phyloP scores from a whole-genome alignment of 2,797 vertebrate genomes.

The Cephalopachus bancanus region DNA sequence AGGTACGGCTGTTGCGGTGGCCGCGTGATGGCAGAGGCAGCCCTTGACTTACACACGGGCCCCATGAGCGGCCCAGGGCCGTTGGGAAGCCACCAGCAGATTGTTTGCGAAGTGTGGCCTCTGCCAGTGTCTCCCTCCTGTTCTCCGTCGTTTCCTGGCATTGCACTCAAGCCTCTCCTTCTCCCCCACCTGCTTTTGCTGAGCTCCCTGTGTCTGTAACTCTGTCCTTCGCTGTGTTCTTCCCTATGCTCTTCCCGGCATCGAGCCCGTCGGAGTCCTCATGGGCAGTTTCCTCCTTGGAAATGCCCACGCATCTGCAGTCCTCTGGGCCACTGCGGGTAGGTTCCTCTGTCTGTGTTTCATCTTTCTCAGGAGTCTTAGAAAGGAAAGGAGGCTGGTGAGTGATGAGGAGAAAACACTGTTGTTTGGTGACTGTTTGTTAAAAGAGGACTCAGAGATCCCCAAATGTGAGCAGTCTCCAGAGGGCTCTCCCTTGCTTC shows the following conservation, averaged over 20 bases:
- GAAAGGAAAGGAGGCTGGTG: background rate
- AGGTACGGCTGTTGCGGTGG: background rate
- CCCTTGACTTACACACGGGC: background rate
- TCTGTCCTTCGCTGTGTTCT: background rate
- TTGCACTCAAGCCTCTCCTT: background rate
- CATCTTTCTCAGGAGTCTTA: background rate
- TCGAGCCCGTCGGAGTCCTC: background rate
- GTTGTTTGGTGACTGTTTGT: background rate
- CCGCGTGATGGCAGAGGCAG: background rate
- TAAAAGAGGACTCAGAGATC: background rate
- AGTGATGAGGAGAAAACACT: background rate
- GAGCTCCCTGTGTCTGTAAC: background rate
- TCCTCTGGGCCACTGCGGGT: background rate
- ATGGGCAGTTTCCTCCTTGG: background rate
- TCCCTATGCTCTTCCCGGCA: too few relatives aligned
- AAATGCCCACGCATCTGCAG: background rate
- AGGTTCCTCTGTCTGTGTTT: background rate
- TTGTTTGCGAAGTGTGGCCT: background rate
- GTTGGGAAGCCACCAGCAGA: background rate
- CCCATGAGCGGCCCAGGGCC: background rate
- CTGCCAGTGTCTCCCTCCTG: background rate
- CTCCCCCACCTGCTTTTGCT: background rate
- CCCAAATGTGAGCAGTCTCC: background rate
- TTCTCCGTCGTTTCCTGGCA: background rate
- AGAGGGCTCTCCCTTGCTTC: background rate